A percentile compares a stretch with the other conserved stretches of the same genome.
These are phyloP conservation scores for Lutjanus campechanus DNA, from an alignment of 2,797 vertebrate species.

Conservation along the genomic window DNA sequence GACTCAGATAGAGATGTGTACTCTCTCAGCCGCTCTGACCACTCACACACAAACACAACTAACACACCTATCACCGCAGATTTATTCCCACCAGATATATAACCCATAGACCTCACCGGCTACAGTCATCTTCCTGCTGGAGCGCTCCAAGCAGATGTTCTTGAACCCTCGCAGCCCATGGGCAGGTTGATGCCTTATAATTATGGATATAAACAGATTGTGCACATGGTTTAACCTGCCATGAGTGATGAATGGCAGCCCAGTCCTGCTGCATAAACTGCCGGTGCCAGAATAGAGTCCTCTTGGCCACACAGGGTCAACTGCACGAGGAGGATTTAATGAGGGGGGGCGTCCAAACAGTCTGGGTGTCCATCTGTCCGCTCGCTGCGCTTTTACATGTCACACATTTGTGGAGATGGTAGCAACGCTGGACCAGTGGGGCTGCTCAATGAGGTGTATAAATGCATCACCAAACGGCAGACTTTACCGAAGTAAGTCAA, in stretches of 20 bases:
- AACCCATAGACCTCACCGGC: constrained; percentile 49
- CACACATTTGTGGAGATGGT: constrained; percentile 38
- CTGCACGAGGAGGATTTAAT: constrained; percentile 71
- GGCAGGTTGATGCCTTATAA: constrained; percentile 74
- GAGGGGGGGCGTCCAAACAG: constrained; percentile 62
- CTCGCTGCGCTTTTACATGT: constrained; percentile 51
- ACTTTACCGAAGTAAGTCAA: constrained; percentile 8
- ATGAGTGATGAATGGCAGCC: constrained; percentile 79
- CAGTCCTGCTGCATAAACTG: constrained; percentile 63
- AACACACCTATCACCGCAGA: constrained; percentile 56
- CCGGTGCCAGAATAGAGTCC: constrained; percentile 63
- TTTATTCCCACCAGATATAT: constrained; percentile 50
- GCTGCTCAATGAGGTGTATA: constrained; percentile 30
- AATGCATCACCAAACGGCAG: constrained; percentile 17
- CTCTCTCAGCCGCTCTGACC: constrained; percentile 16
- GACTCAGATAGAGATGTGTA: constrained; percentile 14
- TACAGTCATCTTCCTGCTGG: constrained; percentile 27
- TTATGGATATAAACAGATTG: constrained; percentile 84
- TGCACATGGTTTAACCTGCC: constrained; percentile 79
- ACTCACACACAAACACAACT: constrained; percentile 47
- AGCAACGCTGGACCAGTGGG: neutral
- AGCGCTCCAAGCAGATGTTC: constrained; percentile 75
- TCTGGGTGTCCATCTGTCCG: constrained; percentile 75
- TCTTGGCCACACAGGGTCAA: constrained; percentile 70
- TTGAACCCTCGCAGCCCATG: constrained; percentile 56